phyloP scores from a whole-genome alignment of 30 jellyfish, hydroid and myxozoan species.

The Aurelia aurita region DNA sequence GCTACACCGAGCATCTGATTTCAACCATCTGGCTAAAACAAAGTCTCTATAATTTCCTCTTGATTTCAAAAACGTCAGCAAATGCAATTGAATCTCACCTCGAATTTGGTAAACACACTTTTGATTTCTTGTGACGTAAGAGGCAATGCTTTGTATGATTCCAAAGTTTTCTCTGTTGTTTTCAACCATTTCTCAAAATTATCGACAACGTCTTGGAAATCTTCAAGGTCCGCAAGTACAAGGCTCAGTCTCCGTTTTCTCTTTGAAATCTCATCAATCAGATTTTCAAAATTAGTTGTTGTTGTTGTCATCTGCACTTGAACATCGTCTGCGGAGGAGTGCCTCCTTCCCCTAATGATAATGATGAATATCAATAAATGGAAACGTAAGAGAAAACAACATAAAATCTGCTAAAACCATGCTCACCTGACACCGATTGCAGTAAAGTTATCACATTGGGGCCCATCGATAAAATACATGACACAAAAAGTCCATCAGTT shows the following conservation, averaged over 20 bases:
- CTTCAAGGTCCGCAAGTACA: conserved; percentile 53
- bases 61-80: no score
- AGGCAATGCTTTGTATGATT: conserved; percentile 79
- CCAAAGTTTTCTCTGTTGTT: conserved; percentile 75
- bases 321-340: conserved; percentile 76
- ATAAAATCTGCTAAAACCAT: no score
- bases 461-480: no score
- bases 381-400: not conserved
- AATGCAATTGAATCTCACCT: not conserved
- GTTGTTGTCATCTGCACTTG: conserved; percentile 47
- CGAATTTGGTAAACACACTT: conserved; percentile 17
- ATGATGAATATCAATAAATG: no score
- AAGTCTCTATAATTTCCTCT: no score
- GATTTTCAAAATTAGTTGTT: conserved; percentile 43
- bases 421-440: no score
- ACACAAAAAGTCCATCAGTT: no score
- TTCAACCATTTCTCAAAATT: conserved; percentile 90
- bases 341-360: conserved; percentile 56
- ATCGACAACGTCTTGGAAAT: conserved; percentile 73
- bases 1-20: no score
- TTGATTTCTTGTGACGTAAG: conserved; percentile 64
- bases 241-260: conserved; percentile 60
- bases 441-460: no score
- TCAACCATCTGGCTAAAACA: no score
- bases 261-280: conserved; percentile 63